A percentile compares a stretch with the other conserved stretches of the same genome.
These are phyloP conservation scores for Emesis russula DNA, from an alignment of 2,888 invertebrate genomes.

Conservation along the genomic window DNA sequence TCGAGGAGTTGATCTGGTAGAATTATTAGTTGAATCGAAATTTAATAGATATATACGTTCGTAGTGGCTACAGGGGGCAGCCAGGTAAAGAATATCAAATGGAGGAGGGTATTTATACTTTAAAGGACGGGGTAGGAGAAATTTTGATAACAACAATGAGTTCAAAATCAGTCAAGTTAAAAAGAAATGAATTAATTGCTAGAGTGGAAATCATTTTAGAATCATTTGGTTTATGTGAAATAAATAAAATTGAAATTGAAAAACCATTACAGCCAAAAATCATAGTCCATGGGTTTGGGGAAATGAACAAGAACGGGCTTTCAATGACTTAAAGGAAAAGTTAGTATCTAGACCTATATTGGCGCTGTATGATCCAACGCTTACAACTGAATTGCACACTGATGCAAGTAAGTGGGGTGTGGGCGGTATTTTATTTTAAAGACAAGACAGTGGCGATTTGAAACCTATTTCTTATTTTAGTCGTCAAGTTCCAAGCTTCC, in stretches of 20 bases:
- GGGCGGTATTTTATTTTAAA: constrained; percentile 88
- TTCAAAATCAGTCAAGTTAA: not conserved
- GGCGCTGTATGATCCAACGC: constrained; percentile 80
- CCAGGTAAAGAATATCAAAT: constrained; percentile 35
- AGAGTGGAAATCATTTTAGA: constrained; percentile 1
- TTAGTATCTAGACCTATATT: constrained; percentile 78
- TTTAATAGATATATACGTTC: constrained; percentile 40
- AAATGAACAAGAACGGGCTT: not conserved
- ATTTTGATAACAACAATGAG: not conserved
- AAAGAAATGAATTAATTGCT: not conserved
- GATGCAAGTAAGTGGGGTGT: constrained; percentile 88
- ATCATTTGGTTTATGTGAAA: constrained; percentile 1
- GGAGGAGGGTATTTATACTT: constrained; percentile 31
- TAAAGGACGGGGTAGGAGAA: not conserved
- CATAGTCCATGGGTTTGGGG: too few relatives aligned
- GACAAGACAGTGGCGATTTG: constrained; percentile 59
- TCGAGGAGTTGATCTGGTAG: not conserved
- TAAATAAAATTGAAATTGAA: not conserved
- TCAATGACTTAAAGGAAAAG: constrained; percentile 9
- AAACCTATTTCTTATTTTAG: constrained; percentile 30
- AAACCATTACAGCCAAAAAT: not conserved
- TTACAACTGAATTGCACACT: constrained; percentile 87
- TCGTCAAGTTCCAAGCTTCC: too few relatives aligned
- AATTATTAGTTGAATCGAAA: not conserved
- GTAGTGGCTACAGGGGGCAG: constrained; percentile 36